Base-by-base conservation (phyloP, 1,140 invertebrate genomes). In the Drosophila repletoides region DNA sequence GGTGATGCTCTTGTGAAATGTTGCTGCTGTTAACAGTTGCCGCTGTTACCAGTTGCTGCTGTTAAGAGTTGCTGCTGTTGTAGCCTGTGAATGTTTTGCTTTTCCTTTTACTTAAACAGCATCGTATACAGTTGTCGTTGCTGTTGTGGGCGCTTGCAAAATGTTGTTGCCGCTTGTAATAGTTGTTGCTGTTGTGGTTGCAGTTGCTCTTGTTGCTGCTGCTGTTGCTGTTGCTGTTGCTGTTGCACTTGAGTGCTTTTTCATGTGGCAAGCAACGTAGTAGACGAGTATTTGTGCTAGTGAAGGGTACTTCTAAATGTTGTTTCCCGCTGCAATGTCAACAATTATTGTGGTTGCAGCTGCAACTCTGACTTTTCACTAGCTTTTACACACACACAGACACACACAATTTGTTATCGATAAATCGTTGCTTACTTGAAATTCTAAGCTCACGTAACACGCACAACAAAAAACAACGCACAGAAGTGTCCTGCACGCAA, bases 181-280 rank as follows among this genome's bases (percentile, higher is more conserved):
- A 34, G 12, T 31, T 53, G 63, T 24, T 63, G 43, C 41, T 40
- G 71, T 36, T 38, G 26, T 22, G 56, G 59, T 14, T 79, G 52
- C 10, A 45, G 60, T 12, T 72, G 51, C 29, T 45, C 40, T 1
- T 53, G 46, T 5, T 41, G 60, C 17, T 49, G 51, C 21, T 56
- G 66, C 6, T 70, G 43, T 9, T 21, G 31, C 19, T 52, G 45
- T 17, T 29, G 17, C 40, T 55, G 29, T 46, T 53, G 43, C 28
- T 56, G 64, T 65, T 70, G 68, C 76, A 72, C 58, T 74, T 45
- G 58, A 67, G 74, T 84, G 79, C 66, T 68, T 79, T 75, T 51
- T 22, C 63, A 53, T 53, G 52, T 53, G 48, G 24, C 43, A 40
- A 55, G 31, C 28, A 36, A 19, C 40, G 51, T 29, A 59, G n/a